A percentile compares a stretch with the other conserved stretches of the same genome.
Conservation (phyloP, 2,113 vertebrate species). For the Pseudopipra pipra region DNA sequence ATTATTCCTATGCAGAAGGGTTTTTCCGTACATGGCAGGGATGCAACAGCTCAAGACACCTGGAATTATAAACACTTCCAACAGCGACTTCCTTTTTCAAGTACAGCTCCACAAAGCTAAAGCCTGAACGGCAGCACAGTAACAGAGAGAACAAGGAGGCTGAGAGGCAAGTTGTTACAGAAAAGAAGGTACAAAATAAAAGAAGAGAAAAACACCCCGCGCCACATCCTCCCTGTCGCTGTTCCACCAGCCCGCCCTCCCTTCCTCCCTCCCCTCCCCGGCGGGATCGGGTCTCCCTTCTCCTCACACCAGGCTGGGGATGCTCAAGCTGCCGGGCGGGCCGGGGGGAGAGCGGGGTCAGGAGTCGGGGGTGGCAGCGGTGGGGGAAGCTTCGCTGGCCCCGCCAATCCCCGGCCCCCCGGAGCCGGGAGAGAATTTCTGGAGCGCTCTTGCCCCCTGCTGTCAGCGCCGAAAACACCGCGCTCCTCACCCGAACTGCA, state of each 20-base stretch:
- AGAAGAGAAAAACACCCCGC: too few relatives aligned
- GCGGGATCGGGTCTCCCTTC: neutral
- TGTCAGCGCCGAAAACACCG: neutral
- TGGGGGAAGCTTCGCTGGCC: neutral
- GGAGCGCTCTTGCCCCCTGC: slow-evolving; percentile 56
- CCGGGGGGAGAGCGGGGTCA: too few relatives aligned
- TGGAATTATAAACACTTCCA: fast-evolving
- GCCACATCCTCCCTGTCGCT: neutral
- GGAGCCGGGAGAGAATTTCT: neutral
- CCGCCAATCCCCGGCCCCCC: neutral
- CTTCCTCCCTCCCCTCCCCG: neutral
- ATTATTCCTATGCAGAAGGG: fast-evolving
- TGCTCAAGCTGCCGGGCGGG: neutral
- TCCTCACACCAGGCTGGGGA: fast-evolving
- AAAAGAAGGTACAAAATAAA: fast-evolving
- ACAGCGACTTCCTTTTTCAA: neutral
- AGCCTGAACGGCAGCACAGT: fast-evolving
- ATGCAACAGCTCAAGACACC: fast-evolving
- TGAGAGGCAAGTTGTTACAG: fast-evolving
- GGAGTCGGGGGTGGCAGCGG: neutral
- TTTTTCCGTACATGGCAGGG: fast-evolving
- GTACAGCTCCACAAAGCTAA: fast-evolving
- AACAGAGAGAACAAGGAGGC: neutral
- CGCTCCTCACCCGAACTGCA: neutral
- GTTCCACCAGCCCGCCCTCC: neutral